Evolutionary conservation across 2,113 vertebrate species (phyloP).

Genomic region (Clarias macrocephalus): DNA sequence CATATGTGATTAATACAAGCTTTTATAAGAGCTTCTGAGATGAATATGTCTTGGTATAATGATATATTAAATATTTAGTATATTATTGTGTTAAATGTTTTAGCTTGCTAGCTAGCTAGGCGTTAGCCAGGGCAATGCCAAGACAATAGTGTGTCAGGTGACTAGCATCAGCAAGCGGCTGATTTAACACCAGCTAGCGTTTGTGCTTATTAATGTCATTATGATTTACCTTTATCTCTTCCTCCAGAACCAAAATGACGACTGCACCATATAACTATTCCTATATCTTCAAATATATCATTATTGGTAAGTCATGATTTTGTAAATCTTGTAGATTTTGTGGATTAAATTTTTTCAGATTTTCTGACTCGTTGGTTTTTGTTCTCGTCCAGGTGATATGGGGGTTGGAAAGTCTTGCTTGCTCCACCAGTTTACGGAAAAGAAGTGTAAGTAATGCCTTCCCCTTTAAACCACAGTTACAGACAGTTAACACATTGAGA

Average conservation of each 20-base stretch:
- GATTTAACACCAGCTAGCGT: neutral
- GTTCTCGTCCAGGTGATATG: conserved; percentile 85
- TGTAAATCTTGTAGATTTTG: neutral
- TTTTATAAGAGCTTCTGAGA: neutral
- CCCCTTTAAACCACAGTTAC: neutral
- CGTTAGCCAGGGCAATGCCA: conserved; percentile 4
- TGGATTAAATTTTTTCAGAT: neutral
- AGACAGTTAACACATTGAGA: neutral
- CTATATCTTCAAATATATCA: conserved; percentile 99
- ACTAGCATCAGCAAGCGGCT: neutral
- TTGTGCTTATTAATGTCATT: neutral
- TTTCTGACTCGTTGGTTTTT: neutral
- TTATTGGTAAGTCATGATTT: conserved; percentile 86
- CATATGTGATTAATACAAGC: neutral
- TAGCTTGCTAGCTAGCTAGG: neutral
- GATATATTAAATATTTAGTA: neutral
- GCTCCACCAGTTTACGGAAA: conserved; percentile 98
- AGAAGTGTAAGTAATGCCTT: conserved; percentile 87
- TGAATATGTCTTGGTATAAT: too few relatives aligned
- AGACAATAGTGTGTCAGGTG: conserved; percentile 45
- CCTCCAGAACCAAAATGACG: conserved; percentile 87
- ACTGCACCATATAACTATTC: conserved; percentile 99
- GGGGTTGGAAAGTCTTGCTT: conserved; percentile 98
- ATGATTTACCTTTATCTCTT: conserved; percentile 39
- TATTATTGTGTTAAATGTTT: neutral